Base-by-base conservation (phyloP, 2,797 vertebrate genomes). In the Delichon dasypus region DNA sequence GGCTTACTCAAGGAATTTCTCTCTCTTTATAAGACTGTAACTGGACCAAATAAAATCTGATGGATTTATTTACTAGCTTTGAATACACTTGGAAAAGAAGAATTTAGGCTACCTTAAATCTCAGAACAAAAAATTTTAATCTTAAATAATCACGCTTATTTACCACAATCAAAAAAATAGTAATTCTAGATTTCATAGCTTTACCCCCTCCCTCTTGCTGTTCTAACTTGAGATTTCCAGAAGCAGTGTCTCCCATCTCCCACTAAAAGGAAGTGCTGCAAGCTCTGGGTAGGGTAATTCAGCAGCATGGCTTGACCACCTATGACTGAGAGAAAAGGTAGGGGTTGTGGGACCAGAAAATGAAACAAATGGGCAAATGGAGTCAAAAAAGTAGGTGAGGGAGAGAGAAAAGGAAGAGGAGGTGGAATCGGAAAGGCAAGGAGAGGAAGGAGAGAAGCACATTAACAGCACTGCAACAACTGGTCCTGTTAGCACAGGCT, bases 181-280 rank as follows among this genome's bases (percentile, higher is more conserved):
- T 81, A 88, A 88, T 81, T 92, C 95, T 93, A 85, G 71, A 94
- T 96, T 86, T 93, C 79, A 93, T 16, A 74, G 94, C 83, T 96
- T 96, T 96, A 96, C 95, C 90, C 96, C 94, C 94, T 95, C 95
- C 94, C 96, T 95, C 95, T 95, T 85, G 95, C 95, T 96, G 95
- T 89, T 93, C 94, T 97, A 96, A 96, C 95, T 95, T 80, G 89
- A 96, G 94, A 96, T 94, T 96, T 96, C 94, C 96, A 96, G 96
- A 71, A 95, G 96, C 91, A 96, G 95, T 92, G 88, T 95, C 92
- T 97, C 95, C 95, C 95, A 96, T 96, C 95, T 95, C 96, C 91
- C 89, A 95, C 95, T 97, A 95, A 97, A 96, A 96, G 88, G 95
- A 96, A 97, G 42, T 95, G 93, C 94, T 96, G 96, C 91, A 96